Conservation (phyloP, 2,888 invertebrate genomes). For the Microplitis deprimator region DNA sequence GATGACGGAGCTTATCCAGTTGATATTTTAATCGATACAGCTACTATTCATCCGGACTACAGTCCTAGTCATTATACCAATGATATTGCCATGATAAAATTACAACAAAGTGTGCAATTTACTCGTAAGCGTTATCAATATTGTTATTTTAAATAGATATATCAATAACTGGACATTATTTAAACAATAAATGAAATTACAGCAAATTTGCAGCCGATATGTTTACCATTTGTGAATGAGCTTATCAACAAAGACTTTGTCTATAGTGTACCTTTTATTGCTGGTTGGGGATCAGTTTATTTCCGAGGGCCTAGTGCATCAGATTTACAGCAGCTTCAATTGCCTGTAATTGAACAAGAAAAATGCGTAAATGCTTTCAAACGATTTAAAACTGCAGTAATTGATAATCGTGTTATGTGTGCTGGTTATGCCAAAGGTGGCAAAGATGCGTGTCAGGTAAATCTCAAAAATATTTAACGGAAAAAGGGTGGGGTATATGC, state of each 20-base stretch:
- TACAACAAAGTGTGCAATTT: conserved; percentile 75
- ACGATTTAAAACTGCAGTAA: conserved; percentile 73
- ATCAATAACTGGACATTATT: background rate
- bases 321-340: conserved; percentile 78
- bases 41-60: conserved; percentile 80
- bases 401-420: conserved; percentile 80
- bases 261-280: conserved; percentile 79
- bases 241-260: conserved; percentile 75
- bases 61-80: conserved; percentile 77
- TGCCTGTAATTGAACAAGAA: conserved; percentile 79
- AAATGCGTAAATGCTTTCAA: conserved; percentile 76
- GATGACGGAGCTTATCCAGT: conserved; percentile 77
- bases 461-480: conserved; percentile 13
- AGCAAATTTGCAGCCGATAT: conserved; percentile 77
- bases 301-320: conserved; percentile 81
- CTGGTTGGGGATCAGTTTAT: conserved; percentile 86
- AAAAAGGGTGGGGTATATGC: too few species aligned
- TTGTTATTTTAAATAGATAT: background rate
- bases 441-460: conserved; percentile 82
- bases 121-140: conserved; percentile 71
- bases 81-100: conserved; percentile 84
- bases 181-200: background rate
- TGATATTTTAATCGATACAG: conserved; percentile 76
- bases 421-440: conserved; percentile 79
- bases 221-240: conserved; percentile 78